Evolutionary conservation across 1,140 invertebrate genomes (phyloP), one percentile per base, ranked within the genome.

Genomic region (Stegodyphus dumicola): DNA sequence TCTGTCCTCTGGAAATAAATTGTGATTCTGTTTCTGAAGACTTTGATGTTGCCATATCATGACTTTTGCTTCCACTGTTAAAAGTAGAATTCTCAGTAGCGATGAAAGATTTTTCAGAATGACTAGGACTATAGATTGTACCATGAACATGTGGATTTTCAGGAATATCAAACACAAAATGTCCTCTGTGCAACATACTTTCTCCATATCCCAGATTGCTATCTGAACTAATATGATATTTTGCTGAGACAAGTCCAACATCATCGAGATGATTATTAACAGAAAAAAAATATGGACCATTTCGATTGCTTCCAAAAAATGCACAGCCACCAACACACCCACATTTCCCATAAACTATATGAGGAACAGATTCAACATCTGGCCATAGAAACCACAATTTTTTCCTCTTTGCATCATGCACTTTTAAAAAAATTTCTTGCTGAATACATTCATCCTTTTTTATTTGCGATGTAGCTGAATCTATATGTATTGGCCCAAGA

Each of bases 341-440:
- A 91, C 98, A 99, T 87, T 95, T 95, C n/a, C 93, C 92, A 7
- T 92, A 88, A n/a, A 90, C 88, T 54, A 88, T 18, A 91, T 87
- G 93, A 91, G 91, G 77, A 88, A 91, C 85, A 88, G 91, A 75
- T 13, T 60, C 71, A 88, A 95, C 94, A 87, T 92, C 13, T 1
- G 94, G 93, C 97, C 98, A 99, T 1, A 99, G 90, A 90, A 99
- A 99, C 96, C 97, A 98, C 9, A 99, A 91, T 85, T 96, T 93
- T 90, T 96, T 97, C 0, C 94, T 95, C 86, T 94, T 93, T 56
- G 94, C 93, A 91, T 99, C 98, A 89, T 99, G 97, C 11, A 94
- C 92, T 89, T 94, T 95, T 15, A 99, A 91, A 91, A 97, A 98
- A 73, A 88, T 87, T 70, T 91, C 88, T 84, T 92, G 91, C 33